Conservation (phyloP, 2,113 vertebrate species). For the Callopanchax toddi region DNA sequence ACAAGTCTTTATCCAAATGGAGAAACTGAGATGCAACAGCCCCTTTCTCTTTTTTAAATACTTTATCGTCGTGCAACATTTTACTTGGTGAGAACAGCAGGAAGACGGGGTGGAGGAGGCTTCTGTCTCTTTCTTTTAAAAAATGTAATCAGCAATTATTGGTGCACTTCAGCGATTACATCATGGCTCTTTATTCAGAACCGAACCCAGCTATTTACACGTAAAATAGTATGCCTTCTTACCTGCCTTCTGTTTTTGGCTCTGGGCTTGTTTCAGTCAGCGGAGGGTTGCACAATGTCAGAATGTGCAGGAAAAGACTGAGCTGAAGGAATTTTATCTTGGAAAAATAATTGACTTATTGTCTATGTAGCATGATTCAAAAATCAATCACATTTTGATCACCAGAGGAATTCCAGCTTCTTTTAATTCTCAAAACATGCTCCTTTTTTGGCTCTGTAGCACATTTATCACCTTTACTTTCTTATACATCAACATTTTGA, state of each 20-base stretch:
- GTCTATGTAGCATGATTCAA: no score
- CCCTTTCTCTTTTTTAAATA: slow-evolving; percentile 26
- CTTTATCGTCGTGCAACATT: slow-evolving; percentile 72
- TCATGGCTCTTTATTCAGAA: slow-evolving; percentile 41
- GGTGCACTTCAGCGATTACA: slow-evolving; percentile 76
- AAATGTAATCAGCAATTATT: slow-evolving; percentile 70
- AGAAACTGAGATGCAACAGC: slow-evolving; percentile 62
- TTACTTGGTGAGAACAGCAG: slow-evolving; percentile 66
- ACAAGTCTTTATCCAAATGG: slow-evolving; percentile 53
- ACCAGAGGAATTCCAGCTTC: slow-evolving; percentile 18
- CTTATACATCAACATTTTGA: slow-evolving; percentile 27
- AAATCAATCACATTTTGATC: no score
- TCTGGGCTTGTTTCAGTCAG: not conserved
- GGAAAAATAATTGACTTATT: no score
- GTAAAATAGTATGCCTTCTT: slow-evolving; percentile 13
- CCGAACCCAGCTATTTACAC: slow-evolving; percentile 65
- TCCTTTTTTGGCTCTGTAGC: slow-evolving; percentile 57
- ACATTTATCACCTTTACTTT: slow-evolving; percentile 18
- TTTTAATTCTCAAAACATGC: slow-evolving; percentile 22
- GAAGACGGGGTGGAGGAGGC: slow-evolving; percentile 45
- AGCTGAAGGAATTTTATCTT: no score
- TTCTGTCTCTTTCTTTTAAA: slow-evolving; percentile 66
- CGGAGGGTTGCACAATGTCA: slow-evolving; percentile 8
- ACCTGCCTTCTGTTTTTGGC: slow-evolving; percentile 8
- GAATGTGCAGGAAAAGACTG: no score